A percentile compares a stretch with the other conserved stretches of the same genome.
These are phyloP conservation scores for Laupala kohalensis DNA, from an alignment of 1,140 invertebrate genomes.

Conservation along the genomic window DNA sequence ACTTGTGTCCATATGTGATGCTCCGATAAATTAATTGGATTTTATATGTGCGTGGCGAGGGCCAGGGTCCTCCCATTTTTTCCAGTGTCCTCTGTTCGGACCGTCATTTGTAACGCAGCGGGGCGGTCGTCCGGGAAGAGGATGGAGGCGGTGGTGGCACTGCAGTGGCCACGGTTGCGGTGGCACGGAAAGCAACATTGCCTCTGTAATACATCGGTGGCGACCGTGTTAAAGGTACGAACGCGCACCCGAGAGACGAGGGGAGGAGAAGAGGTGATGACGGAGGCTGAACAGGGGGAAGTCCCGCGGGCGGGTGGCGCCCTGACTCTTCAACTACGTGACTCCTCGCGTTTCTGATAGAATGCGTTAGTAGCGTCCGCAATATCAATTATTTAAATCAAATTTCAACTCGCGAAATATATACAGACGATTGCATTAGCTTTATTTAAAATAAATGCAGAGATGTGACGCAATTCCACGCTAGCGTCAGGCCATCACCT, in stretches of 20 bases:
- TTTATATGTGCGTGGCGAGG: neutral
- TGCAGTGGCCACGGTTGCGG: neutral
- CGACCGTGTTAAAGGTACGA: no score
- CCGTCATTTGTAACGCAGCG: neutral
- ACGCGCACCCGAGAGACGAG: neutral
- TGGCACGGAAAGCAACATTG: neutral
- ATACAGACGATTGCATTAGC: neutral
- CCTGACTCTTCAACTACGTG: neutral
- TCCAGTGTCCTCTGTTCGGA: neutral
- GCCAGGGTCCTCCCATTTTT: neutral
- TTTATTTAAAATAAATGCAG: neutral
- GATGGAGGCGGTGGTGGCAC: no score
- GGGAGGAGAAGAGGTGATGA: neutral
- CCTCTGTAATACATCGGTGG: no score
- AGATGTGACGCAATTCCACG: neutral
- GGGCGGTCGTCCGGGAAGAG: neutral
- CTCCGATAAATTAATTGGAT: conserved; percentile 9
- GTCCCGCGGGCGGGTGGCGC: neutral
- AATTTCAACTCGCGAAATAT: neutral
- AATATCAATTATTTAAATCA: neutral
- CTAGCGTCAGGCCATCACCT: neutral
- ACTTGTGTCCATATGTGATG: neutral
- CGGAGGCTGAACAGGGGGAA: neutral
- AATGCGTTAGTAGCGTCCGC: neutral
- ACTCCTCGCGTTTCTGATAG: neutral